phyloP scores from a whole-genome alignment of 2,113 vertebrate genomes.

The Cercopithecus mona region DNA sequence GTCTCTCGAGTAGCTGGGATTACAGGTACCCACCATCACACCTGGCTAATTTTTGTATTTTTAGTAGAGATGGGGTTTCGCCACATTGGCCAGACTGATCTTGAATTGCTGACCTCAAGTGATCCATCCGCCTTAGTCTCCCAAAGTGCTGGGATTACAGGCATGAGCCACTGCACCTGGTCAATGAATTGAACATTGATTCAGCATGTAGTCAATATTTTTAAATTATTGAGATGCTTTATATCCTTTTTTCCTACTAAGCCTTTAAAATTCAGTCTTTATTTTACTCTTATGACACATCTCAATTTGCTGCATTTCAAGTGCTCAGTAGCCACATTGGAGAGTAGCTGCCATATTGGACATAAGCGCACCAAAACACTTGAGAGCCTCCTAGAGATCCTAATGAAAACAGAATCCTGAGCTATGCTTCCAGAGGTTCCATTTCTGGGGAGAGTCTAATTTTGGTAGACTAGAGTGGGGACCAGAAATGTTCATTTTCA shows the following conservation, averaged over 20 bases:
- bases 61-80: too few species aligned
- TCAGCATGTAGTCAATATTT: background rate
- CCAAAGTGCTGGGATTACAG: too few species aligned
- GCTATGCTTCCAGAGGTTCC: background rate
- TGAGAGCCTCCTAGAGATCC: background rate
- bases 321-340: background rate
- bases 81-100: too few species aligned
- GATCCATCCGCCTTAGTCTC: too few species aligned
- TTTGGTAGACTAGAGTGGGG: background rate
- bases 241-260: background rate
- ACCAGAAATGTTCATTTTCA: background rate
- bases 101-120: too few species aligned
- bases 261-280: background rate
- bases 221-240: background rate
- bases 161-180: too few species aligned
- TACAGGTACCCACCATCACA: too few species aligned
- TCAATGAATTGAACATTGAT: background rate
- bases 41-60: too few species aligned
- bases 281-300: background rate
- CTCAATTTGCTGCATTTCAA: background rate
- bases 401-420: background rate
- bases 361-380: background rate
- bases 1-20: too few species aligned
- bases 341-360: background rate
- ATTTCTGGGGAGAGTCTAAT: background rate